Conservation (phyloP, 2,797 vertebrate species). For the Numenius phaeopus region DNA sequence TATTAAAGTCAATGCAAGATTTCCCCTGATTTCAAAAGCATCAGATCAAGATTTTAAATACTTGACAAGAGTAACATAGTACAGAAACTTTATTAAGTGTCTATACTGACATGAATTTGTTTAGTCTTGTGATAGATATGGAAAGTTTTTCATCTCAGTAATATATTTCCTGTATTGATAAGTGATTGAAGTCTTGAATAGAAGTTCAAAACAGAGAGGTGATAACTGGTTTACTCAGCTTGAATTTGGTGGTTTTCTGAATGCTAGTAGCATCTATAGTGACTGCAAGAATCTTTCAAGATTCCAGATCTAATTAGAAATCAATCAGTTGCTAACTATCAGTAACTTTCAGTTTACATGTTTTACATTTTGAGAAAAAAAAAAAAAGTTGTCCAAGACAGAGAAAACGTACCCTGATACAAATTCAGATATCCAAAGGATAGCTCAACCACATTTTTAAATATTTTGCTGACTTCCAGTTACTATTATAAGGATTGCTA, state of each 20-base stretch:
- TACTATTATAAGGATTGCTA: neutral
- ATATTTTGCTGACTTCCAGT: neutral
- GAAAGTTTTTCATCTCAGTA: neutral
- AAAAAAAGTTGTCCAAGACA: neutral
- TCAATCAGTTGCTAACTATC: neutral
- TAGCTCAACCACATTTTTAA: neutral
- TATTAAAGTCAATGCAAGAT: neutral
- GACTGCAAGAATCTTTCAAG: neutral
- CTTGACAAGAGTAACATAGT: neutral
- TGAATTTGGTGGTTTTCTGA: neutral
- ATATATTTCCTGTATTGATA: neutral
- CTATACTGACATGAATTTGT: neutral
- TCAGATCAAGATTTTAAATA: neutral
- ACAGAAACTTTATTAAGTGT: neutral
- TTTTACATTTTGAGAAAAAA: neutral
- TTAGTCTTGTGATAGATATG: neutral
- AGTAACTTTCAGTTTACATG: neutral
- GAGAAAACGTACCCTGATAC: neutral
- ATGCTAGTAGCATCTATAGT: neutral
- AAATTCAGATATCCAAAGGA: neutral
- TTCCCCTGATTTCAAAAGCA: neutral
- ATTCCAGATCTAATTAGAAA: neutral
- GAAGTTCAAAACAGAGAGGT: neutral
- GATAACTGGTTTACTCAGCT: neutral
- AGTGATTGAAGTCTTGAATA: neutral